Percentiles rank a stretch among this genome's conserved stretches.
Evolutionary conservation across 2,797 vertebrate species (phyloP).

Genomic region (Cyclura pinguis): DNA sequence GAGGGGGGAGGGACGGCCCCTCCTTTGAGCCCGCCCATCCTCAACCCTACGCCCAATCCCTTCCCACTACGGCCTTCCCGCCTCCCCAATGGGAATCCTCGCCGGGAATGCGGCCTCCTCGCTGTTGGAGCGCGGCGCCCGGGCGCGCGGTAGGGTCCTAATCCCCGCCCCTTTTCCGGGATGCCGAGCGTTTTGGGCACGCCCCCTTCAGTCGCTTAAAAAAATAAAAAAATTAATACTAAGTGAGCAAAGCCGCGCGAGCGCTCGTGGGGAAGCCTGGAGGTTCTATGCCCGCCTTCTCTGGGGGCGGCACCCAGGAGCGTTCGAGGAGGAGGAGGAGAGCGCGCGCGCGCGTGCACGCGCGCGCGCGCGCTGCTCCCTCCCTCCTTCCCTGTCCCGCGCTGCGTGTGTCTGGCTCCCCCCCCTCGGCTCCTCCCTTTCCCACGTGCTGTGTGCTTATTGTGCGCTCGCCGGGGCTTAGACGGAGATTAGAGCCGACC

Average conservation of each 20-base stretch:
- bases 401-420: too few species aligned
- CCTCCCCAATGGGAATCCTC: slow-evolving; percentile 1
- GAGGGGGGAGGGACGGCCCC: background rate
- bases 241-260: too few species aligned
- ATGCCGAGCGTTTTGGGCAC: background rate
- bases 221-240: too few species aligned
- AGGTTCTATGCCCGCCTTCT: background rate
- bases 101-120: slow-evolving; percentile 8
- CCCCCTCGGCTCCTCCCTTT: too few species aligned
- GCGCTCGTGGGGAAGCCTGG: background rate
- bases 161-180: background rate
- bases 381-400: background rate
- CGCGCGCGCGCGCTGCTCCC: background rate
- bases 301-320: background rate
- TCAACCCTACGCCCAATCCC: background rate
- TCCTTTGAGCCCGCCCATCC: background rate
- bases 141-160: background rate
- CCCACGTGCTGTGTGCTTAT: too few species aligned
- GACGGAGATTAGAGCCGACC: background rate
- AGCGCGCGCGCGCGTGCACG: background rate
- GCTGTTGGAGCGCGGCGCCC: background rate
- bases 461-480: background rate
- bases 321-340: too few species aligned
- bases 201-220: background rate
- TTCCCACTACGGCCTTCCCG: background rate